Base-by-base conservation (phyloP, 1,140 invertebrate species). In the Heliconius congener region DNA sequence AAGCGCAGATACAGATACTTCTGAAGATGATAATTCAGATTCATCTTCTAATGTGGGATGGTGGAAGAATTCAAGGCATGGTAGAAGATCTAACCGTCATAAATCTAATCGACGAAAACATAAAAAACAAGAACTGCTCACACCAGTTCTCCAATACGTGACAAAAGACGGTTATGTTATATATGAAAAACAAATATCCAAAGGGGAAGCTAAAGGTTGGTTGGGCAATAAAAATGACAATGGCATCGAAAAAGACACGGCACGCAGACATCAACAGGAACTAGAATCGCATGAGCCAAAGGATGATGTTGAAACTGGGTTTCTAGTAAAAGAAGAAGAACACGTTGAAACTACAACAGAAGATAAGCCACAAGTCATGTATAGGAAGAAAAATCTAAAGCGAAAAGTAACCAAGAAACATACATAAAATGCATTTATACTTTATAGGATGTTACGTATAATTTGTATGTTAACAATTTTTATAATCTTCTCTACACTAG, bases 81-180 rank as follows among this genome's bases (percentile, higher is more conserved):
- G 81, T 1, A 81, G 86, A 77, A 81, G 78, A 46, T 78, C 79
- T 19, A 82, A 81, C n/a, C 75, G 74, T 70, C 82, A 78, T 30
- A 85, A 73, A 74, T 55, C 74, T 74, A 85, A 78, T 71, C 81
- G 70, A 80, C 84, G 79, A 77, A 84, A 77, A 57, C 79, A 76
- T 27, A 79, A 82, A 30, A 87, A 79, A 19, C 84, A 85, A 76
- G 86, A 88, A 8, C 27, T 88, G 6, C 77, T 93, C 3, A 93
- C 89, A 23, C 91, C 92, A 0, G 77, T 92, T 16, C 77, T 93
- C 1, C 91, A 93, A 78, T 94, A 94, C 76, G 89, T 94, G 1
- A 94, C 89, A 2, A 92, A 93, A 73, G 90, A 93, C 73, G 92
- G 92, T 1, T 94, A 93, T 74, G 93, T 94, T 8, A 91, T 94